Conservation (phyloP, 2,113 vertebrate genomes). For the Chlamydotis undulata region DNA sequence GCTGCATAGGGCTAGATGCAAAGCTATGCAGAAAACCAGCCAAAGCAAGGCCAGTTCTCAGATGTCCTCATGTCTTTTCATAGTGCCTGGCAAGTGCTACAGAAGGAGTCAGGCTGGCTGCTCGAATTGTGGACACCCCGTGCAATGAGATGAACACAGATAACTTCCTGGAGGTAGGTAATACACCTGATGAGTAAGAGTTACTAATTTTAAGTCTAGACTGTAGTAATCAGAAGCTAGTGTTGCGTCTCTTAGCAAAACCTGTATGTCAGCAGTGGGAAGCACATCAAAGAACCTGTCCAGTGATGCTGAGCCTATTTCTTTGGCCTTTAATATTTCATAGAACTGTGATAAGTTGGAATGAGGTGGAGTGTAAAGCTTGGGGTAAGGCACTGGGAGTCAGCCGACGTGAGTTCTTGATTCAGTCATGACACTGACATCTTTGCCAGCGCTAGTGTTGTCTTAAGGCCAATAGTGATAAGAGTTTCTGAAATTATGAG, state of each 20-base stretch:
- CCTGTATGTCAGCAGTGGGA: neutral
- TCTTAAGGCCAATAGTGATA: neutral
- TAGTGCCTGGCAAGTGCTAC: conserved; percentile 89
- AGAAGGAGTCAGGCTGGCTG: conserved; percentile 91
- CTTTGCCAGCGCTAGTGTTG: neutral
- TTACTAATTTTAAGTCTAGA: neutral
- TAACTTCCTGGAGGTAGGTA: conserved; percentile 86
- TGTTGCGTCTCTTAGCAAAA: neutral
- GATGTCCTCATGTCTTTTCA: neutral
- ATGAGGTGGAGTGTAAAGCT: neutral
- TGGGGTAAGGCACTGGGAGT: neutral
- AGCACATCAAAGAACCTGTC: neutral
- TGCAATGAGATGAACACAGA: conserved; percentile 98
- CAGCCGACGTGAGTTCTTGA: neutral
- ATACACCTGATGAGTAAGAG: neutral
- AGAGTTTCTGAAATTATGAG: neutral
- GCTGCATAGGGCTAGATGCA: neutral
- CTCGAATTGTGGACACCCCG: conserved; percentile 94
- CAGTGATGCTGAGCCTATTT: neutral
- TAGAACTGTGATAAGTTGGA: neutral
- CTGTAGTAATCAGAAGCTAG: neutral
- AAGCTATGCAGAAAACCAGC: neutral
- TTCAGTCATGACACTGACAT: neutral
- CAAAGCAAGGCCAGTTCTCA: neutral
- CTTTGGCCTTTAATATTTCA: neutral